These are phyloP conservation scores for Sebastiscus albofasciatus DNA, from an alignment of 2,797 vertebrate genomes.

Conservation along the genomic window DNA sequence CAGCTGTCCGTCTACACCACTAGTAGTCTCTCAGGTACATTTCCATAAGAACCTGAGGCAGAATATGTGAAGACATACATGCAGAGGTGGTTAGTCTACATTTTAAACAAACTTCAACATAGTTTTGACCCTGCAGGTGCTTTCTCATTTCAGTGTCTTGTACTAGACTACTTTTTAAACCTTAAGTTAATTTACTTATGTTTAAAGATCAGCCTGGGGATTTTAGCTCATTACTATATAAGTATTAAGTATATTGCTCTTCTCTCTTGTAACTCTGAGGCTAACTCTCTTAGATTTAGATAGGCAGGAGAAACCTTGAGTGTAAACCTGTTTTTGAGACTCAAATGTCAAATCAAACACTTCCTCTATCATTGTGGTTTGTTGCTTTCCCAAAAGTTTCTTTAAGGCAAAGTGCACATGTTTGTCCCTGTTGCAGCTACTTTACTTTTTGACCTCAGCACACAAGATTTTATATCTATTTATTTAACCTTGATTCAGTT, in stretches of 20 bases:
- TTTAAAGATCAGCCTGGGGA: neutral
- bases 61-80: slow-evolving; percentile 12
- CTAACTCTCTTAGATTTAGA: neutral
- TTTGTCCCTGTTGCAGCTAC: too few species aligned
- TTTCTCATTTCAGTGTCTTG: neutral
- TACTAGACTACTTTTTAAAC: neutral
- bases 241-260: neutral
- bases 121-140: neutral
- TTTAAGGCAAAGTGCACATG: neutral
- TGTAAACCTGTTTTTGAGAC: neutral
- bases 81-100: slow-evolving; percentile 3
- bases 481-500: too few species aligned
- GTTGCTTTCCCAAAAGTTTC: neutral
- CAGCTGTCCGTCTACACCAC: slow-evolving; percentile 56
- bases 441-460: too few species aligned
- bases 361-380: neutral
- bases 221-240: neutral
- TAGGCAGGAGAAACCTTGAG: neutral
- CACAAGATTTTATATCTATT: too few species aligned
- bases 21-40: slow-evolving; percentile 54
- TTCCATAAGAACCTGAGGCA: slow-evolving; percentile 59
- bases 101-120: neutral
- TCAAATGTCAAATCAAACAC: neutral
- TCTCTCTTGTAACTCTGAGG: neutral
- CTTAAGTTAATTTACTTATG: neutral